Base-by-base conservation (phyloP, 1,140 invertebrate species). In the Drosophila gunungcola region DNA sequence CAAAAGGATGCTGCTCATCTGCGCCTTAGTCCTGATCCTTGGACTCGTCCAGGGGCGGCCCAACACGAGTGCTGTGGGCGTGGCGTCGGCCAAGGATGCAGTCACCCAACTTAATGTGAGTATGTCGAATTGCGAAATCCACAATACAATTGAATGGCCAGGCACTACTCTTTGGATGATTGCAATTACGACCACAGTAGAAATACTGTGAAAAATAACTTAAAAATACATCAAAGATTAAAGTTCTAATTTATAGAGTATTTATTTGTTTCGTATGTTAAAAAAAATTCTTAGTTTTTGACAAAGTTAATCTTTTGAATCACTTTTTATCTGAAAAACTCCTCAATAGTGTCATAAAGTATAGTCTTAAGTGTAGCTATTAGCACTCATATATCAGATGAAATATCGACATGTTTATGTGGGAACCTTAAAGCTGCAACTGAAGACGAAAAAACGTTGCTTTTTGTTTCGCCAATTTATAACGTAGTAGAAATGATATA, bases 31-130 rank as follows among this genome's bases (percentile, higher is more conserved):
- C 62, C 63, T 91, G 43, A 46, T 79, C 12, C 39, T 91, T 36
- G 56, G 60, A 56, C 43, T 78, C 43, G 76, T 65, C 32, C 88
- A 91, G 52, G 88, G 78, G 32, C 81, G 91, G 68, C 91, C 91
- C 55, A 92, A 92, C 65, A 57, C 69, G 6, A 90, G 81, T 58
- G 74, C 67, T 13, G 54, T 61, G 32, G 53, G 61, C 45, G 41
- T 58, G 58, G 21, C 52, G 12, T 25, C 43, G 7, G 48, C 52
- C 45, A 69, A 51, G 48, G 53, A 68, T 60, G 56, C 75, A 56
- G 65, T 81, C 53, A 61, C 75, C 46, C 72, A 79, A 68, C 57
- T 80, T 46, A 88, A 78, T 38, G 84, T 90, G 54, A 88, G 84
- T 88, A 39, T 32, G 13, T 6, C n/a, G 36, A 56, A 48, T 57